Evolutionary conservation across 2,888 invertebrate species (phyloP), one percentile per base, ranked within the genome.

Genomic region (Microplitis deprimator): DNA sequence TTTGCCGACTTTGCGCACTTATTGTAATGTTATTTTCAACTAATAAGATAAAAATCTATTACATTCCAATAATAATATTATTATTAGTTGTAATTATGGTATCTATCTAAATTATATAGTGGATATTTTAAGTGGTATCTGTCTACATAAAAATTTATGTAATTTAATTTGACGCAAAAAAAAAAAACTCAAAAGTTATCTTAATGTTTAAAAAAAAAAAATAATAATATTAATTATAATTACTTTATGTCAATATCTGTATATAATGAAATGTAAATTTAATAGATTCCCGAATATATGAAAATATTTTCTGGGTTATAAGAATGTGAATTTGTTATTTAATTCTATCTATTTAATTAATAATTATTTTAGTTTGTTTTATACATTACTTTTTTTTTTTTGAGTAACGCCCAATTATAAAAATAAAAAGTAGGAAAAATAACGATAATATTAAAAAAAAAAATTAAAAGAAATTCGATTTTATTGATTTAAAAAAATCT

Each of bases 261-360:
- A 86, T 85, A 86, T 84, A 84, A 83, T 74, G 79, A 83, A 86
- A 82, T 87, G 86, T 87, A 86, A 82, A 87, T 85, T 85, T 82
- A 82, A 81, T 77, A 84, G 78, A 81, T 82, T 50, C 82, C 85
- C 83, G 87, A 88, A 89, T 89, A 89, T 87, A 88, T 83, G 82
- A 86, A 76, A 79, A 83, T 89, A 88, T 89, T 89, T 89, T 89
- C 85, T 84, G 87, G 87, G 85, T 80, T 38, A 10, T 38, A 50
- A 65, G 6, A 10, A 38, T 29, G 68, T 60, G 16, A 72, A 68
- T 64, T 40, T 41, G n/a, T 40, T 20, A 17, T 10, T 64, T 62
- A 16, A 60, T 8, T n/a, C 13, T 39, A 65, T 41, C 71, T 13
- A 69, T 59, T 41, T 16, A 17, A 17, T 41, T 17, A 1, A 39